Percentiles rank a stretch among this genome's conserved stretches.
Evolutionary conservation across 2,797 vertebrate genomes (phyloP).

Genomic region (Prunella strophiata): DNA sequence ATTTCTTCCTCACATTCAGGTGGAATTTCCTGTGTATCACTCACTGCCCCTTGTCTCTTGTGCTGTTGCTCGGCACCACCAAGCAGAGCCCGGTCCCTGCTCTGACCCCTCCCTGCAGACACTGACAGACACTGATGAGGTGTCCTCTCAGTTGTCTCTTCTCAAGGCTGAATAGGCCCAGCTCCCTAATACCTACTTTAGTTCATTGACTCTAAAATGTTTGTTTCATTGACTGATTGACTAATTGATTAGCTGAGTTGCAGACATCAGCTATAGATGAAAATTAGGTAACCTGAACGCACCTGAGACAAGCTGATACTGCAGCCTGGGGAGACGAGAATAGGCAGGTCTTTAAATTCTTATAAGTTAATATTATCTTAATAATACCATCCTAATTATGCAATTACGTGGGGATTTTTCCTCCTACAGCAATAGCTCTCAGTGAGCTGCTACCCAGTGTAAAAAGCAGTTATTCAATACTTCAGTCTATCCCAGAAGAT

Average conservation of each 20-base stretch:
- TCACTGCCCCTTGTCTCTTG: fast-evolving
- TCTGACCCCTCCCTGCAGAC: not conserved
- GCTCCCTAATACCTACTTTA: not conserved
- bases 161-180: not conserved
- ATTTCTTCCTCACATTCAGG: not conserved
- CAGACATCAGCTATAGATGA: not conserved
- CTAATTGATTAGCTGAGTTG: not conserved
- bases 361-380: not conserved
- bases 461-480: not conserved
- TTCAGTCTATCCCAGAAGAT: not conserved
- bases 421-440: not conserved
- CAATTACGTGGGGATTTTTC: not conserved
- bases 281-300: not conserved
- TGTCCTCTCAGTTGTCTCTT: not conserved
- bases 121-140: not conserved
- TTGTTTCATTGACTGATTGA: not conserved
- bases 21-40: not conserved
- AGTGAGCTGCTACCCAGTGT: not conserved
- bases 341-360: not conserved
- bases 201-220: not conserved
- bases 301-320: not conserved
- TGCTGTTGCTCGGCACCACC: fast-evolving
- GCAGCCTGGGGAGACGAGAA: not conserved
- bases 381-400: not conserved
- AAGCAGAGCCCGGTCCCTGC: not conserved